A percentile compares a stretch with the other conserved stretches of the same genome.
These are phyloP conservation scores for Coracias cyanogaster DNA, from an alignment of 2,797 vertebrate species.

Conservation along the genomic window DNA sequence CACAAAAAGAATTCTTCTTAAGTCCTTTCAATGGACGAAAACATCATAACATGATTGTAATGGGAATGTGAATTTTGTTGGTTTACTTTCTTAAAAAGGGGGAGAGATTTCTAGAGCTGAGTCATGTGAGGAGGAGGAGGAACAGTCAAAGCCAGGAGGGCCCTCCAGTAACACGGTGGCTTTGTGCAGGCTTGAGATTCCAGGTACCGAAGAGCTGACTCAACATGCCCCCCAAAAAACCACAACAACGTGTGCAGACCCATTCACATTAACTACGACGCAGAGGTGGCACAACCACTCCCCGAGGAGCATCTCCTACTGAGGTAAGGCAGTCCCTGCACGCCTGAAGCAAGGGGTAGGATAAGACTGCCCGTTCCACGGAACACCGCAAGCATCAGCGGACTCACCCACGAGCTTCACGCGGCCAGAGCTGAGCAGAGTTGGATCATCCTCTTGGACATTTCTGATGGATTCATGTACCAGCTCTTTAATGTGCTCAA, in stretches of 20 bases:
- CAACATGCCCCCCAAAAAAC: background rate
- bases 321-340: background rate
- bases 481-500: constrained; percentile 92
- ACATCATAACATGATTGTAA: background rate
- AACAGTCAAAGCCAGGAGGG: background rate
- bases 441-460: constrained; percentile 85
- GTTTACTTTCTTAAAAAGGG: background rate
- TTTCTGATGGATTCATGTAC: constrained; percentile 86
- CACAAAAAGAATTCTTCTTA: background rate
- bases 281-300: background rate
- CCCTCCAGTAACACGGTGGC: background rate
- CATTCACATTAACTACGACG: too few relatives aligned
- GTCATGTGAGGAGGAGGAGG: too few relatives aligned
- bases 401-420: constrained; percentile 86
- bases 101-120: background rate
- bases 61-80: background rate
- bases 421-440: constrained; percentile 85
- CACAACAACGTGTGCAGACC: too few relatives aligned
- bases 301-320: background rate
- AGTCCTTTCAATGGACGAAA: background rate
- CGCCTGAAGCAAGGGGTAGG: rapidly evolving
- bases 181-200: background rate
- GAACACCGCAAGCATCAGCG: background rate
- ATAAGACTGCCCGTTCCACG: background rate
- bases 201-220: background rate